Base-by-base conservation (phyloP, 2,113 vertebrate species). In the Cryptotis parvus region DNA sequence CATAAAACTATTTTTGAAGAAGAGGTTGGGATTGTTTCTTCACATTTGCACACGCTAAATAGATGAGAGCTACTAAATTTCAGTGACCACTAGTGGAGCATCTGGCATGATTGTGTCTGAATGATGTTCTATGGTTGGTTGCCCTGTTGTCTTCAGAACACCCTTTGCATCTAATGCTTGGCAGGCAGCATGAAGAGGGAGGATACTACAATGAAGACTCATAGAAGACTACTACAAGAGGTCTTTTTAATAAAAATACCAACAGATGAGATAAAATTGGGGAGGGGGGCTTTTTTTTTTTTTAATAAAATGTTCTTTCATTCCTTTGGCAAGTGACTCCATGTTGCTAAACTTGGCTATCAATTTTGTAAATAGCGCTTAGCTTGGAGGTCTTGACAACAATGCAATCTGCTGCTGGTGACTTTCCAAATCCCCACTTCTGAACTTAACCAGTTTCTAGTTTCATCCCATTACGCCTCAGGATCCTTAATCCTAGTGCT, bases 371-470 rank as follows among this genome's bases (percentile, higher is more conserved):
- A 49, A 35, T 12, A 43, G 49, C 15, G 4, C 16, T 10, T 16
- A 41, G 26, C 52, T 52, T 27, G 11, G 27, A 15, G n/a, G 70
- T 55, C 20, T 39, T 43, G 11, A 49, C 37, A 49, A 26, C 41
- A 29, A 1, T 37, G 20, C 61, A 33, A 39, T 63, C 31, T 5
- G 0, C 31, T 5, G 0, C 58, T 31, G 7, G 26, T 49, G 14
- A 49, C 9, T 49, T 49, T 49, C 45, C 10, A 49, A 49, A 49
- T 49, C 45, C 9, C 9, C 45, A 49, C 45, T 49, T 49, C 45
- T 10, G 45, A 49, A 10, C 45, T 10, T 49, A 9, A 49, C 45
- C 45, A 12, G 10, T 49, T 14, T 14, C 45, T 49, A 49, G 45
- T 49, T 49, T 14, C 45, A 49, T 49, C 35, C 22, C 1, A 58